These are phyloP conservation scores for Drosophila asahinai DNA, from an alignment of 1,140 invertebrate genomes.

Conservation along the genomic window DNA sequence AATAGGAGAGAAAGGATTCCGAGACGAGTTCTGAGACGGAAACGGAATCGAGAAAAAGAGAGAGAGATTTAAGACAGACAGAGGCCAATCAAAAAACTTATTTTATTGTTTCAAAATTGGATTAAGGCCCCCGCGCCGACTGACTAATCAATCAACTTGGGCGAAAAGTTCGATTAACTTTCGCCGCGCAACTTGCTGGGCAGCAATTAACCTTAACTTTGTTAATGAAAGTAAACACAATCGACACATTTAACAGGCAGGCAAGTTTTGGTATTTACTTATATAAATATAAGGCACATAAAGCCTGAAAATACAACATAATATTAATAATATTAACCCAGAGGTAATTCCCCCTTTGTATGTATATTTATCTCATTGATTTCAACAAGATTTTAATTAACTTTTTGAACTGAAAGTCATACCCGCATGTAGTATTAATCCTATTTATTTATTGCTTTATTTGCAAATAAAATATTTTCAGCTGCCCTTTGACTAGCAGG, in stretches of 20 bases:
- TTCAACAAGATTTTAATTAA: conserved; percentile 16
- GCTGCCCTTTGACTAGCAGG: background rate
- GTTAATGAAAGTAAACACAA: conserved; percentile 9
- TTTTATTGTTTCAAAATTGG: conserved; percentile 50
- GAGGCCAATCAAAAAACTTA: conserved; percentile 29
- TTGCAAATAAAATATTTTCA: conserved; percentile 1
- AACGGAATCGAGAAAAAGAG: background rate
- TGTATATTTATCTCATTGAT: background rate
- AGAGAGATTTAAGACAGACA: no score
- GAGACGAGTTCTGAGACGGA: background rate
- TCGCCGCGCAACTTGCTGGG: conserved; percentile 3
- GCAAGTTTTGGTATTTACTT: background rate
- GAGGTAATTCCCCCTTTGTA: background rate
- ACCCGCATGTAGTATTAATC: background rate
- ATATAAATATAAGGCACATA: background rate
- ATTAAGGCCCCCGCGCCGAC: background rate
- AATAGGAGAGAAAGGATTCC: conserved; percentile 8
- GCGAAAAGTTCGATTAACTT: conserved; percentile 34
- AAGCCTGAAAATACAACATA: background rate
- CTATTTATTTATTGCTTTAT: conserved; percentile 1
- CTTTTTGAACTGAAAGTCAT: conserved; percentile 4
- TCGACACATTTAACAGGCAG: background rate
- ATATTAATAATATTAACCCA: no score
- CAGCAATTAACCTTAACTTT: conserved; percentile 44
- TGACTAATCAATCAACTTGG: conserved; percentile 33